phyloP scores from a whole-genome alignment of 2,888 invertebrate genomes.

The Cosmia pyralina region DNA sequence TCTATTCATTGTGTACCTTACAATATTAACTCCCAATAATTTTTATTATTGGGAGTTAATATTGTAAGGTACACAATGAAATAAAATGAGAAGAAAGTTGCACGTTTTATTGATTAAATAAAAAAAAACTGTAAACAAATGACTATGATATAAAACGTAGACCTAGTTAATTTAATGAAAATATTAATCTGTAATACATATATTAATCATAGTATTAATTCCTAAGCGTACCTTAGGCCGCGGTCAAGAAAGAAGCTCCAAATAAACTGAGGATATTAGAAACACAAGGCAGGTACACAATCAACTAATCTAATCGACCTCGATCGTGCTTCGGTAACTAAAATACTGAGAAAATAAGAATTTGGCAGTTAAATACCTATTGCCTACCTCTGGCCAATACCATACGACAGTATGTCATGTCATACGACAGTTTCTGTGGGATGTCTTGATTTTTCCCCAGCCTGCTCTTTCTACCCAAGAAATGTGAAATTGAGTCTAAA shows the following conservation, averaged over 20 bases:
- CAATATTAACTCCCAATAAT: neutral
- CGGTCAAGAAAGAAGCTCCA: constrained; percentile 4
- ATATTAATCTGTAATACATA: neutral
- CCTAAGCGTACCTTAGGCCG: neutral
- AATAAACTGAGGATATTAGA: constrained; percentile 35
- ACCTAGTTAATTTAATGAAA: neutral
- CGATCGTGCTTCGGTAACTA: constrained; percentile 49
- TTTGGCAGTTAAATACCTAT: constrained; percentile 17
- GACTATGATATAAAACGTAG: neutral
- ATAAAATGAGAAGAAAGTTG: neutral
- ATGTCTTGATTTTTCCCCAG: neutral
- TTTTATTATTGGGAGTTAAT: no score
- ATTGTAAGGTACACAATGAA: no score
- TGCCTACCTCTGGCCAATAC: constrained; percentile 6
- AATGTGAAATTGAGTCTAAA: neutral
- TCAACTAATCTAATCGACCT: constrained; percentile 55
- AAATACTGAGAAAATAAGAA: constrained; percentile 35
- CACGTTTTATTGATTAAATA: neutral
- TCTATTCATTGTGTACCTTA: neutral
- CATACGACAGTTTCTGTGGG: neutral
- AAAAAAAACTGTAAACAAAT: neutral
- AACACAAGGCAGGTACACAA: constrained; percentile 53
- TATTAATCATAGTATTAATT: constrained; percentile 1
- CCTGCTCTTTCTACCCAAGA: neutral
- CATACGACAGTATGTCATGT: neutral